phyloP scores from a whole-genome alignment of 2,888 invertebrate species.

The Caenorhabditis afra region DNA sequence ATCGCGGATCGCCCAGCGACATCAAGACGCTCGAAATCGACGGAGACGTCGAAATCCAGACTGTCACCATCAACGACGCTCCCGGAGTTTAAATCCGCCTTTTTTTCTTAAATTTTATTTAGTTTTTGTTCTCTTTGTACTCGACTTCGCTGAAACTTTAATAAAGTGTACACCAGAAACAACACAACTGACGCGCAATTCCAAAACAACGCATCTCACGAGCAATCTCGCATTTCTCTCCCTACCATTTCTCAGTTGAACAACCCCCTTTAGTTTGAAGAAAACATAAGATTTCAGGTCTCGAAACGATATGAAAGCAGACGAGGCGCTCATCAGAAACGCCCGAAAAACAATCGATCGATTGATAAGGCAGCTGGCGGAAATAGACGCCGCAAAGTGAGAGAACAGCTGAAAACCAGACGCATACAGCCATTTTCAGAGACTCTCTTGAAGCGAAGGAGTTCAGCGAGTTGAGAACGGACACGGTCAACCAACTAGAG shows the following conservation, averaged over 20 bases:
- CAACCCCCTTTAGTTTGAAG: neutral
- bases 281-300: too few species aligned
- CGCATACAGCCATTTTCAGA: conserved; percentile 81
- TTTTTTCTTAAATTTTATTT: neutral
- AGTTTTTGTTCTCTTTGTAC: conserved; percentile 1
- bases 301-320: conserved; percentile 78
- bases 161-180: too few species aligned
- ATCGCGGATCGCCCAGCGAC: conserved; percentile 76
- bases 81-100: conserved; percentile 62
- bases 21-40: conserved; percentile 77
- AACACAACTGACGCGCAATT: neutral
- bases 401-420: neutral
- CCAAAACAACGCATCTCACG: too few species aligned
- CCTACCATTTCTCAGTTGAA: neutral
- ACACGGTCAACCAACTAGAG: conserved; percentile 85
- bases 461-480: conserved; percentile 86
- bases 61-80: conserved; percentile 79
- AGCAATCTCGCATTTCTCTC: too few species aligned
- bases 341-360: conserved; percentile 86
- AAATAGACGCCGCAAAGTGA: conserved; percentile 86
- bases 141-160: neutral
- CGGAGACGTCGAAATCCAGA: conserved; percentile 74
- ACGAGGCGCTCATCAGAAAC: conserved; percentile 82
- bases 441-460: conserved; percentile 85
- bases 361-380: conserved; percentile 86